Base-by-base conservation (phyloP, 2,113 vertebrate species). In the Rissa tridactyla region DNA sequence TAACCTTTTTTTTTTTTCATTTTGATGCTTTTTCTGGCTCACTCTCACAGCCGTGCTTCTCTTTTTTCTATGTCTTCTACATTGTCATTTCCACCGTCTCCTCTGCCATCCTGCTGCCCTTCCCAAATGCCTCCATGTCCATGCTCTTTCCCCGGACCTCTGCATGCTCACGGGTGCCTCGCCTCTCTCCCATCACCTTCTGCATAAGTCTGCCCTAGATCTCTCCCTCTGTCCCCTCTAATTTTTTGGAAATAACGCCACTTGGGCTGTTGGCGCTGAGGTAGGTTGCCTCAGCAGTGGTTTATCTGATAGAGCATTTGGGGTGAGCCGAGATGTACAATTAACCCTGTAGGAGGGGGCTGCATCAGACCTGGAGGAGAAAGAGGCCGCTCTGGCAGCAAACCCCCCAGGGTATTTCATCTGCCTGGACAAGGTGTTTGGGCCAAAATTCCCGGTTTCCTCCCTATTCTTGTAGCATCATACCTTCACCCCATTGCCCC, bases 141-240 rank as follows among this genome's bases (percentile, higher is more conserved):
- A 15, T 0, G 1, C 16, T 66, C 64, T 83, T 86, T 58, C 34
- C 54, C 29, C 17, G 40, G 44, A 42, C 1, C 9, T 38, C 64
- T 55, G 21, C 0, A 0, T 32, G 62, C 17, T 40, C 42, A 23
- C 0, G 4, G 40, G 51, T 1, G 2, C 12, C 11, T 76, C 12
- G 62, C 46, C 11, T 62, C 46, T 57, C 64, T 82, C 52, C 30
- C 42, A 68, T 7, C 32, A 62, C 30, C 57, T 87, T 55, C 60
- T 78, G 26, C 17, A 29, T 38, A 49, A 10, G 3, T 23, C 38
- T 64, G 14, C 32, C 72, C 60, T 47, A 47, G 69, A 68, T 75
- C 29, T 82, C 47, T 55, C 23, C 34, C 14, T 51, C 23, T 14
- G 5, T 3, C 20, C 17, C 40, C 29, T 42, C 32, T 72, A 44